These are phyloP conservation scores for Amazona vittata DNA, from an alignment of 2,113 vertebrate species.

Conservation along the genomic window DNA sequence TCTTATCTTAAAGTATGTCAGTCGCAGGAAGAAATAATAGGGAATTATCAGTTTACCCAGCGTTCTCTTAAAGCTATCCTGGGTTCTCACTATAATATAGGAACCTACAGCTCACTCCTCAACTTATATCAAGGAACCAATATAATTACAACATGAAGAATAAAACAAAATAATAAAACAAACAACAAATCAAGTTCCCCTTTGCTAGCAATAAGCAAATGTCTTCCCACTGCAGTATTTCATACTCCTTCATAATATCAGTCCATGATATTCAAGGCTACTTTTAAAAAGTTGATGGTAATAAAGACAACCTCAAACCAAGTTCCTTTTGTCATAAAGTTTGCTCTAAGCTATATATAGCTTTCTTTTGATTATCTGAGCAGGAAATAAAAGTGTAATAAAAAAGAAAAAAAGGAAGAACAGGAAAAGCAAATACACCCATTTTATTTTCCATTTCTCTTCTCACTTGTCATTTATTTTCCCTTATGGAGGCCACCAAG, in stretches of 20 bases:
- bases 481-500: not conserved
- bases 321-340: conserved; percentile 7
- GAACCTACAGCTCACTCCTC: not conserved
- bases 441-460: conserved; percentile 21
- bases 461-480: conserved; percentile 31
- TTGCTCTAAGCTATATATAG: not conserved
- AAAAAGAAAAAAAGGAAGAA: not conserved
- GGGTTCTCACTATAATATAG: not conserved
- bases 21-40: not conserved
- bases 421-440: not conserved
- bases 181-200: not conserved
- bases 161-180: not conserved
- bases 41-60: not conserved
- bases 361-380: conserved; percentile 8
- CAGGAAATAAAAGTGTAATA: conserved; percentile 29
- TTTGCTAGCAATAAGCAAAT: conserved; percentile 13
- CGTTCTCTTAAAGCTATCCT: not conserved
- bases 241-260: not conserved
- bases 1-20: not conserved
- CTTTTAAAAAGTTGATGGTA: not conserved
- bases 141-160: not conserved
- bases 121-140: not conserved
- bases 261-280: not conserved
- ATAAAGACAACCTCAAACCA: conserved; percentile 13
- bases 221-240: not conserved